Base-by-base conservation (phyloP, 2,113 vertebrate species). In the Brachyistius frenatus region DNA sequence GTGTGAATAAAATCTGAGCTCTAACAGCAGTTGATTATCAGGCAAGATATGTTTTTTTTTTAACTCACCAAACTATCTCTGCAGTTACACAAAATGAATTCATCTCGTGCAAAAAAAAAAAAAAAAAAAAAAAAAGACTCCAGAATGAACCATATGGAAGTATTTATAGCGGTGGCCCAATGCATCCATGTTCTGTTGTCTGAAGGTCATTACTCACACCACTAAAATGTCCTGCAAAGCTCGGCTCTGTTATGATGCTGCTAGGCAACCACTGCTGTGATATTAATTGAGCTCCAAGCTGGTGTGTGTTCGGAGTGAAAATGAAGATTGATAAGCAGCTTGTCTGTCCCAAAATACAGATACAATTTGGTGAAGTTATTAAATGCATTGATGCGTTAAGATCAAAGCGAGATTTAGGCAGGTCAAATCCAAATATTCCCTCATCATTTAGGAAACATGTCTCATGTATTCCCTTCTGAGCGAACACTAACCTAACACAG, bases 181-280 rank as follows among this genome's bases (percentile, higher is more conserved):
- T 81, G 36, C 66, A 73, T 84, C 62, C 77, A 72, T 89, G 89
- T 83, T 80, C 73, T 81, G 78, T 74, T 72, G 68, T 65, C 57
- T 81, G 63, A 46, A 55, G 72, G 58, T 76, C 85, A 87, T 90
- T 85, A 89, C 82, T 84, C 83, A 76, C 80, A 60, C 66, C 10
- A 50, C 44, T 70, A 64, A 64, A 61, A 66, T 73, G 86, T 90
- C 74, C 89, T 85, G 84, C 71, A 72, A 67, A 69, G 66, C 53
- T 13, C 16, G 65, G 64, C 67, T 9, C 33, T 91, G 87, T 92
- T 91, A 15, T 90, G 88, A 10, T 33, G 63, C 1, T 69, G 88
- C 88, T 92, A 87, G 82, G 90, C 84, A 90, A 92, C 88, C 61
- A 5, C 71, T 32, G 49, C 4, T 80, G 67, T 52, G 68, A 61